A percentile compares a stretch with the other conserved stretches of the same genome.
These are phyloP conservation scores for Phalanger gymnotis DNA, from an alignment of 2,797 vertebrate genomes.

Conservation along the genomic window DNA sequence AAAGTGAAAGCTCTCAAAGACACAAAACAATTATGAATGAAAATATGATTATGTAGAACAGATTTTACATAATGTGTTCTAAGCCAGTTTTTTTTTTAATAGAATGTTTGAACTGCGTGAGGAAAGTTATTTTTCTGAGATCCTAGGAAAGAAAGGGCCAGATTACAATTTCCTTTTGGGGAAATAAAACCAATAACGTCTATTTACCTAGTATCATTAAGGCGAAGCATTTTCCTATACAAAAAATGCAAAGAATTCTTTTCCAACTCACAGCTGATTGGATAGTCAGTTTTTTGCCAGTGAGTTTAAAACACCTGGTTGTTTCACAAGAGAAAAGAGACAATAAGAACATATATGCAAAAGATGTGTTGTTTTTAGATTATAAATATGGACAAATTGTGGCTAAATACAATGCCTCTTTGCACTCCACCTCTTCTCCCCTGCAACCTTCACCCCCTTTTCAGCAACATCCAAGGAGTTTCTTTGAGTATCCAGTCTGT, in stretches of 20 bases:
- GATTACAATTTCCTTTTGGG: slow-evolving; percentile 63
- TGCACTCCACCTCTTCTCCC: background rate
- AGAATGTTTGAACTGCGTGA: slow-evolving; percentile 23
- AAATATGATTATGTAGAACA: slow-evolving; percentile 71
- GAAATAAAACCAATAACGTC: slow-evolving; percentile 72
- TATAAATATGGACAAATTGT: background rate
- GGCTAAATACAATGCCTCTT: background rate
- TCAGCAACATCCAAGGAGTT: background rate
- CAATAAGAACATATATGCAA: background rate
- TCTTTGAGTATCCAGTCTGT: background rate
- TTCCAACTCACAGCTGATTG: slow-evolving; percentile 54
- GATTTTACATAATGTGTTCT: slow-evolving; percentile 41
- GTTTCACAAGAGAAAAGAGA: slow-evolving; percentile 42
- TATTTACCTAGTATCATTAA: slow-evolving; percentile 75
- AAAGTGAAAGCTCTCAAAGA: slow-evolving; percentile 56
- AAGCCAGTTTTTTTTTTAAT: background rate
- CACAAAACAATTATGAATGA: slow-evolving; percentile 67
- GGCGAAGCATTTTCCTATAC: slow-evolving; percentile 69
- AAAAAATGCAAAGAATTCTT: slow-evolving; percentile 60
- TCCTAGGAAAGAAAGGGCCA: slow-evolving; percentile 65
- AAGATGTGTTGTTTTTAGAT: slow-evolving; percentile 48
- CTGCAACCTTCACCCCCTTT: background rate
- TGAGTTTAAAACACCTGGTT: slow-evolving; percentile 58
- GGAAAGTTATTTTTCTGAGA: slow-evolving; percentile 59
- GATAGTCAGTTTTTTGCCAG: slow-evolving; percentile 63